Percentiles rank a stretch among this genome's conserved stretches.
These are phyloP conservation scores for Labroides dimidiatus DNA, from an alignment of 2,797 vertebrate species.

Conservation along the genomic window DNA sequence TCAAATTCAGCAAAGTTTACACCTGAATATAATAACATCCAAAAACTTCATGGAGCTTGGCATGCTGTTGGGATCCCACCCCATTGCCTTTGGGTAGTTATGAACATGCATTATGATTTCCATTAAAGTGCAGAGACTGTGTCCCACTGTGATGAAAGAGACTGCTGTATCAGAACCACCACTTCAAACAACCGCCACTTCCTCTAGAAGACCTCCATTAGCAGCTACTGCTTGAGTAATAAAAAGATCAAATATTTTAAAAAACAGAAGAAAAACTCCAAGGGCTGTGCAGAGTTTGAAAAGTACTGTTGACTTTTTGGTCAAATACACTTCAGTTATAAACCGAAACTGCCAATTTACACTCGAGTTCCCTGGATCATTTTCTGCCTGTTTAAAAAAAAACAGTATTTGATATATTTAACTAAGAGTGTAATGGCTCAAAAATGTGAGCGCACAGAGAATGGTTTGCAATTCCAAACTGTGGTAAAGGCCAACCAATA, in stretches of 20 bases:
- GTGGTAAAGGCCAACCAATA: constrained; percentile 63
- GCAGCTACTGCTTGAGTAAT: constrained; percentile 72
- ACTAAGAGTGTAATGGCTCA: constrained; percentile 47
- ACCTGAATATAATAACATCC: constrained; percentile 27
- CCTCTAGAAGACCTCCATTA: constrained; percentile 76
- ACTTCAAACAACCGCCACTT: constrained; percentile 82
- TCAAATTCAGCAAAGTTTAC: constrained; percentile 21
- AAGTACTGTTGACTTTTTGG: constrained; percentile 50
- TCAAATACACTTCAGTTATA: constrained; percentile 40
- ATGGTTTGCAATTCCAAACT: constrained; percentile 46
- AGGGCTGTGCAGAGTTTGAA: constrained; percentile 33
- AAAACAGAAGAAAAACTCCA: constrained; percentile 43
- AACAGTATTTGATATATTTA: constrained; percentile 52
- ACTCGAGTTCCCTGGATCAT: constrained; percentile 15
- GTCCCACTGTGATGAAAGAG: constrained; percentile 82
- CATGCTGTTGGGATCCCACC: constrained; percentile 47
- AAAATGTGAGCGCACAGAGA: constrained; percentile 39
- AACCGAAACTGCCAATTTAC: constrained; percentile 47
- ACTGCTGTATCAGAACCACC: constrained; percentile 64
- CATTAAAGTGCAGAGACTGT: constrained; percentile 76
- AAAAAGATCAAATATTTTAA: constrained; percentile 75
- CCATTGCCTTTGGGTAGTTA: constrained; percentile 70
- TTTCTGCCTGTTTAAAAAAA: constrained; percentile 43
- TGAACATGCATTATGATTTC: constrained; percentile 84
- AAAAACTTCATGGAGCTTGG: constrained; percentile 35